A percentile compares a stretch with the other conserved stretches of the same genome.
Evolutionary conservation across 2,113 vertebrate genomes (phyloP).

Genomic region (Oryzias curvinotus): DNA sequence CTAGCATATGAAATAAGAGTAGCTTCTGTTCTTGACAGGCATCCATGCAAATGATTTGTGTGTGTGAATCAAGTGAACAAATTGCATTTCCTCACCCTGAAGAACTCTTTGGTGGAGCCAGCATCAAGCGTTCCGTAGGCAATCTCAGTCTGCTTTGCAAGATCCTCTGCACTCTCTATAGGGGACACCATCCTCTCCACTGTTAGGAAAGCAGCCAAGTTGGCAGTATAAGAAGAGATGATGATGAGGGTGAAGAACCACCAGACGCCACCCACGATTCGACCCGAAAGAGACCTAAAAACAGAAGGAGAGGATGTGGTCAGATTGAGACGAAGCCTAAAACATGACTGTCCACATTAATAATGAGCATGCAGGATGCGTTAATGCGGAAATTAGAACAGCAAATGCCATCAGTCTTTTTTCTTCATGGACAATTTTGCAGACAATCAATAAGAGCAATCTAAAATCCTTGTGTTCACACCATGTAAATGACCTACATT

Average conservation of each 20-base stretch:
- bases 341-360: neutral
- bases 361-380: neutral
- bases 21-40: too few relatives aligned
- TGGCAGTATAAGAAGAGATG: slow-evolving; percentile 98
- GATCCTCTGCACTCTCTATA: slow-evolving; percentile 96
- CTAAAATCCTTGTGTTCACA: slow-evolving; percentile 39
- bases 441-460: slow-evolving; percentile 44
- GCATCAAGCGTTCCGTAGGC: slow-evolving; percentile 95
- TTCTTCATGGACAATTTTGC: slow-evolving; percentile 20
- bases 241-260: slow-evolving; percentile 99
- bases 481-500: slow-evolving; percentile 60
- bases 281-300: slow-evolving; percentile 92
- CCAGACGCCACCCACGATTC: slow-evolving; percentile 98
- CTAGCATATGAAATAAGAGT: too few relatives aligned
- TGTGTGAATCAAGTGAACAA: neutral
- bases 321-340: neutral
- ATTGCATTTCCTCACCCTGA: slow-evolving; percentile 81
- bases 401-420: slow-evolving; percentile 12
- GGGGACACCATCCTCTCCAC: slow-evolving; percentile 99
- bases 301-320: slow-evolving; percentile 27
- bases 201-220: slow-evolving; percentile 96
- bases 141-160: slow-evolving; percentile 98
- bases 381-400: neutral
- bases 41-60: too few relatives aligned
- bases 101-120: slow-evolving; percentile 98